Conservation (phyloP, 2,797 vertebrate species). For the Notamacropus eugenii region DNA sequence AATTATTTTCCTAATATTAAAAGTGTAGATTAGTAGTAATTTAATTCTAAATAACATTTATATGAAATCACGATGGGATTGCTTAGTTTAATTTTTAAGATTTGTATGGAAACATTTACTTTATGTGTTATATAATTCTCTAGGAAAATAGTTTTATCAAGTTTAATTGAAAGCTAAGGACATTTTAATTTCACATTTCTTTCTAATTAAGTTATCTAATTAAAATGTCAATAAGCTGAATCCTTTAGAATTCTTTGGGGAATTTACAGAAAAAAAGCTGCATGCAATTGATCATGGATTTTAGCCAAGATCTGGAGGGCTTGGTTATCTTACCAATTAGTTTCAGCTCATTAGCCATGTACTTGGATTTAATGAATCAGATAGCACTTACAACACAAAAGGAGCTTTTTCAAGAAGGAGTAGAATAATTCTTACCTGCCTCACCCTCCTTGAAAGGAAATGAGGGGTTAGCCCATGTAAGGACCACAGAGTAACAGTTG, state of each 20-base stretch:
- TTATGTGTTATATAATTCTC: constrained; percentile 28
- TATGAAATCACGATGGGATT: constrained; percentile 26
- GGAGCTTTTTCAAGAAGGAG: neutral
- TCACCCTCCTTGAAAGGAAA: constrained; percentile 25
- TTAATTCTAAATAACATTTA: constrained; percentile 42
- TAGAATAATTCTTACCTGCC: neutral
- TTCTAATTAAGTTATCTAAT: constrained; percentile 57
- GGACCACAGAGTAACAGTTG: neutral
- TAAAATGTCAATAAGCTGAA: constrained; percentile 31
- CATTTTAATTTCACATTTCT: constrained; percentile 36
- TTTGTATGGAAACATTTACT: constrained; percentile 14
- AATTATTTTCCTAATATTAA: constrained; percentile 3
- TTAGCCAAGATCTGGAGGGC: constrained; percentile 26
- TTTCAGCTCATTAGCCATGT: constrained; percentile 42
- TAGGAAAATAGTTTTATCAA: neutral
- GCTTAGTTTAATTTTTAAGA: constrained; percentile 17
- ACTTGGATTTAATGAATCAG: constrained; percentile 41
- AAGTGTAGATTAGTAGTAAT: constrained; percentile 3
- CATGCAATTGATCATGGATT: constrained; percentile 20
- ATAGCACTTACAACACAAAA: constrained; percentile 39
- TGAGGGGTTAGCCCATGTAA: neutral
- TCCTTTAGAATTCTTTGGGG: constrained; percentile 31
- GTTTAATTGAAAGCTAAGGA: constrained; percentile 14
- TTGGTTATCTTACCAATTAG: constrained; percentile 27
- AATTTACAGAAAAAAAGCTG: constrained; percentile 19